Evolutionary conservation across 1,140 invertebrate genomes (phyloP), one percentile per base, ranked within the genome.

Genomic region (Drosophila sulfurigaster): DNA sequence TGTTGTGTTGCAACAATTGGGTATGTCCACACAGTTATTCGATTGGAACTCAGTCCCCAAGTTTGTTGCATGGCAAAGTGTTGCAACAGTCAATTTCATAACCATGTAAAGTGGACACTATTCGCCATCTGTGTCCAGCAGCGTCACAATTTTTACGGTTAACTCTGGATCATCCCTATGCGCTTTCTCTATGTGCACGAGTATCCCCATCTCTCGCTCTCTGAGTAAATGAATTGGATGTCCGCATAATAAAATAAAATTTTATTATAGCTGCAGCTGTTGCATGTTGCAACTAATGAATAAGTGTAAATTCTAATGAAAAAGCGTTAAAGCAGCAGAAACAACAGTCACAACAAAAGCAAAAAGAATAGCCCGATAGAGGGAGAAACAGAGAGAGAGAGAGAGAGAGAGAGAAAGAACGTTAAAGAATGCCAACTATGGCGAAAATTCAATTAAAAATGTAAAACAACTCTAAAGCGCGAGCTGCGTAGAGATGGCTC

Each of bases 401-500:
- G 41, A 58, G 48, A 52, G 60, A 15, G 13, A 11, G 49, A 43
- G 41, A 57, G 13, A 41, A 38, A 54, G 46, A 75, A 46, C 43
- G 74, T 35, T 65, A 56, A 81, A 85, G 83, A 87, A 87, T 89
- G 80, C 83, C 82, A 88, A 89, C 85, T 89, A 89, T 83, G 74
- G 85, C 78, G 81, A 83, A 87, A 89, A 88, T 88, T 88, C 85
- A 88, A 88, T 88, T 88, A 88, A 85, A 88, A 89, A 88, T 88
- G 85, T 85, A 89, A 89, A 88, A 88, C 85, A 88, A 88, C 85
- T 89, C 78, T 58, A 88, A 88, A 85, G 85, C 78, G 85, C 56
- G 71, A 68, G 57, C 63, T 45, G 70, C 70, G 75, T 30, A 62
- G 48, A 59, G 54, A 28, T 41, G 54, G 16, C 10, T 45, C 15